These are phyloP conservation scores for Heterochromis multidens DNA, from an alignment of 2,113 vertebrate species.

Conservation along the genomic window DNA sequence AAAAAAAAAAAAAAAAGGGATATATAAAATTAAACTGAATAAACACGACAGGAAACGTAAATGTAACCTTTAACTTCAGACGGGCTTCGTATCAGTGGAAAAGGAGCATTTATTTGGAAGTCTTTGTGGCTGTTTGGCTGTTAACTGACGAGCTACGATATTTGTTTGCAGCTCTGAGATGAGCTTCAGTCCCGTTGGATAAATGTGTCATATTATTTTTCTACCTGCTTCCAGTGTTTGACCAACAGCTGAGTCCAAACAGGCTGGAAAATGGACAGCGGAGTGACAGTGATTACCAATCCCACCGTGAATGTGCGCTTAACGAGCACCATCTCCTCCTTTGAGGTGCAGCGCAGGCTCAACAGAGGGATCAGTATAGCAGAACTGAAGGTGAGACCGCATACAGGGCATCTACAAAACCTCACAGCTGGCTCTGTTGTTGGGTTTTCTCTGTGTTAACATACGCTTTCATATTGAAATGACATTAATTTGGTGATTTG, in stretches of 20 bases:
- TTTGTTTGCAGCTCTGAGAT: background rate
- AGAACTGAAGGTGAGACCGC: conserved; percentile 81
- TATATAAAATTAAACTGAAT: background rate
- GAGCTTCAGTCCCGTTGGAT: background rate
- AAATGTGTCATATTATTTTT: background rate
- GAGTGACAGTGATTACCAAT: conserved; percentile 69
- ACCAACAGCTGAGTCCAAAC: background rate
- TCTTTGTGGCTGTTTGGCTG: background rate
- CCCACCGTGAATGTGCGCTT: conserved; percentile 80
- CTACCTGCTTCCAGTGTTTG: background rate
- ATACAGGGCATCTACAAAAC: background rate
- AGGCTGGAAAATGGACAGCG: conserved; percentile 68
- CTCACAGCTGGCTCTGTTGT: background rate
- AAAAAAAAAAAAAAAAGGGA: too few relatives aligned
- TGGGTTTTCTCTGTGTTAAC: background rate
- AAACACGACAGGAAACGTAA: background rate
- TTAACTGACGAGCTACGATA: background rate
- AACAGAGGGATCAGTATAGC: conserved; percentile 80
- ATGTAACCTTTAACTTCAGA: background rate
- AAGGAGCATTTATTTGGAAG: background rate
- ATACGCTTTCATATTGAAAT: background rate
- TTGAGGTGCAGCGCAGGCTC: conserved; percentile 77
- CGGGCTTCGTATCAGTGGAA: background rate
- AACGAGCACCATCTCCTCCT: conserved; percentile 81
- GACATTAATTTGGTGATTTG: background rate